Conservation (phyloP, 2,113 vertebrate species). For the Trogon melanurus region DNA sequence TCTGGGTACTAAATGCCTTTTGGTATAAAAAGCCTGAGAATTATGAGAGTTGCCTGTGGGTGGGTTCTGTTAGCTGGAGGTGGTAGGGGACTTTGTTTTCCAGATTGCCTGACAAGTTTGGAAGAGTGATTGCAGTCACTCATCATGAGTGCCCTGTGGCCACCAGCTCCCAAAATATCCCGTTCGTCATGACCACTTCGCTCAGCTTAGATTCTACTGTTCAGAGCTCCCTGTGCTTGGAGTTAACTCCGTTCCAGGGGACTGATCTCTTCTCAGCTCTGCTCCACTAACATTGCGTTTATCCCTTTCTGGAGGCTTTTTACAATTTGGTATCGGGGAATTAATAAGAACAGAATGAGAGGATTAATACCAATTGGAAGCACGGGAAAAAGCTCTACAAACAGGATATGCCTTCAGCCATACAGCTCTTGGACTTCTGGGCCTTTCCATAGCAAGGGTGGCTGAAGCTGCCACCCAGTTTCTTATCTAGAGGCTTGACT, state of each 20-base stretch:
- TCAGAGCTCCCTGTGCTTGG: neutral
- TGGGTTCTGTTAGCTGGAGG: constrained; percentile 44
- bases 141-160: neutral
- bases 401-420: neutral
- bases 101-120: constrained; percentile 22
- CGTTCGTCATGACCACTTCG: rapidly evolving
- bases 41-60: constrained; percentile 22
- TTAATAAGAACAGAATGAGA: neutral
- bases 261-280: neutral
- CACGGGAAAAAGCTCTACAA: neutral
- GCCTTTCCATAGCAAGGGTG: neutral
- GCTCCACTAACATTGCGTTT: neutral
- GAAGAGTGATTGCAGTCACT: neutral
- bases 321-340: neutral
- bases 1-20: constrained; percentile 14
- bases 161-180: neutral
- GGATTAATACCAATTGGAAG: neutral
- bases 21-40: constrained; percentile 35
- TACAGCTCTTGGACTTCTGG: neutral
- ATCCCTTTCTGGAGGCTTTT: neutral
- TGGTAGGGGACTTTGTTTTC: constrained; percentile 19
- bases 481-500: neutral
- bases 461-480: neutral
- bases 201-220: neutral
- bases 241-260: neutral